Evolutionary conservation across 1,140 invertebrate species (phyloP), one percentile per base, ranked within the genome.

Genomic region (Trichonephila inaurata): DNA sequence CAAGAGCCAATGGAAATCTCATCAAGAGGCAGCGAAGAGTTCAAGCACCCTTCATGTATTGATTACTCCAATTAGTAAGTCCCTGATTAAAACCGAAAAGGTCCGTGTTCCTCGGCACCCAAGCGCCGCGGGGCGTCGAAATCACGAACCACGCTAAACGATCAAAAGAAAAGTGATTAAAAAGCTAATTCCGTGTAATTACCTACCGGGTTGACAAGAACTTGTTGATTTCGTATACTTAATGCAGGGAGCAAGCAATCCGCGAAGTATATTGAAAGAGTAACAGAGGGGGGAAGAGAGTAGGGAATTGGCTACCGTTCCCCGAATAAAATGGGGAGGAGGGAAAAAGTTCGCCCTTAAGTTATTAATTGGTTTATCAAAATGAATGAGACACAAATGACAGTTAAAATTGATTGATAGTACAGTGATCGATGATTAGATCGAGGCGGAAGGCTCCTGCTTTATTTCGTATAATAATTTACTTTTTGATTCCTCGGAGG

Each of bases 341-440:
- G 33, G 33, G 33, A 16, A 77, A 90, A 81, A 90, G 72, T 60
- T 28, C 33, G 64, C n/a, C 24, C 72, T 0, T 81, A 60, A 81
- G 72, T 90, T 72, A 81, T 90, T 90, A 90, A 90, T 90, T 90
- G 69, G 89, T 81, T 90, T 81, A 90, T 90, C 89, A 90, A 90
- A 81, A 90, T 90, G 89, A 90, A 90, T 77, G 89, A 61, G 72
- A 77, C 51, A 16, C 28, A 51, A 81, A 60, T 81, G 69, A 81
- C 89, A 61, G 89, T 60, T 90, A 44, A 90, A 81, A 28, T 90
- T 90, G 89, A 90, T 90, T 81, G 89, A 90, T 90, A 60, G 28
- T 58, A 58, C 44, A n/a, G 16, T 81, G 51, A 90, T 81, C 28
- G 89, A 81, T 81, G 21, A 81, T 81, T 72, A 2, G 44, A 58